Base-by-base conservation (phyloP, 2,797 vertebrate genomes). In the Sebastes taczanowskii region DNA sequence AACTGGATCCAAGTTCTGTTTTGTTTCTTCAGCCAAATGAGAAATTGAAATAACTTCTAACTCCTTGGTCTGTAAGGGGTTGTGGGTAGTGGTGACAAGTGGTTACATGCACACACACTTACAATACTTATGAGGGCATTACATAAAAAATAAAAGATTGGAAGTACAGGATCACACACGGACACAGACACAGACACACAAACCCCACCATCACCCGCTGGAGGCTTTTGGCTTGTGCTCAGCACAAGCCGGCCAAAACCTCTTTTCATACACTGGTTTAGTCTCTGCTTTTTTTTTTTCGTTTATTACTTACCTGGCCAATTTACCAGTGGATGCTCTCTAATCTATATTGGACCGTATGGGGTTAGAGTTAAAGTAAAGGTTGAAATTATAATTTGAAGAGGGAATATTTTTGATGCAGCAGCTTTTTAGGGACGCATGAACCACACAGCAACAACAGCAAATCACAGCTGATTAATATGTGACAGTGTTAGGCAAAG, bases 301-400 rank as follows among this genome's bases (percentile, higher is more conserved):
- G 74, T 67, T 71, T 86, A 84, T 84, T 90, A 38, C 87, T 89
- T 90, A 92, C 86, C 89, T 91, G 88, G 92, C 91, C 86, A 88
- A 72, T 85, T 75, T 71, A 75, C 23, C 20, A 56, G 25, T 23
- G 49, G 76, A 73, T 60, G 14, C 60, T 63, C 53, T 64, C 53
- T 29, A 67, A 74, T 74, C 58, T 63, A 6, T 76, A 46, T 23
- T 64, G 68, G 73, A 46, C 59, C 9, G 38, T 63, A 16, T 16
- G 42, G 49, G 68, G 55, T 80, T 69, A 66, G 7, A 68, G 38
- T 72, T 59, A 61, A 77, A 80, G 52, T 55, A 72, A 71, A 84
- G 71, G 49, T 69, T 78, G 38, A 68, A 75, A 66, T 70, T 69
- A 60, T 66, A 70, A 80, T 82, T 84, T 86, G 59, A 30, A 9